Evolutionary conservation across 2,888 invertebrate species (phyloP).

Genomic region (Drosophila cognata): DNA sequence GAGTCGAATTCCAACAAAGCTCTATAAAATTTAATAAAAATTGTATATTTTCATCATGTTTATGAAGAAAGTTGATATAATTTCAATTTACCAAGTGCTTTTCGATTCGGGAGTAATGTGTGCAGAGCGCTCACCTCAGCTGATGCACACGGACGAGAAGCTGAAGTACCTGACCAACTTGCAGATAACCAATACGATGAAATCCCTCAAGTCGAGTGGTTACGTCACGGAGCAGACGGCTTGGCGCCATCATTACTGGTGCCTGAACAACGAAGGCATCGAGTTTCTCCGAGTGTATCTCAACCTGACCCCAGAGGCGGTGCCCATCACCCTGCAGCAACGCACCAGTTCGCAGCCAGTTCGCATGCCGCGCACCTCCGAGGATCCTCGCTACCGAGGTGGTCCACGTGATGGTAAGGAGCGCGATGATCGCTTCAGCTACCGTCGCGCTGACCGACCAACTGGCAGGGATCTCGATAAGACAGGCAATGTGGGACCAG

Average conservation of each 20-base stretch:
- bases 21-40: neutral
- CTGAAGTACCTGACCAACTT: conserved; percentile 42
- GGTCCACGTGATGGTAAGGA: conserved; percentile 37
- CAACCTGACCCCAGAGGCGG: conserved; percentile 17
- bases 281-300: conserved; percentile 35
- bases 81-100: conserved; percentile 31
- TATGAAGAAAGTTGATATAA: conserved; percentile 31
- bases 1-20: neutral
- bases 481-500: conserved; percentile 33
- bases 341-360: conserved; percentile 18
- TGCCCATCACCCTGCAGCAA: conserved; percentile 1
- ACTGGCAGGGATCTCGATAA: conserved; percentile 25
- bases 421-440: conserved; percentile 38
- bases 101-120: conserved; percentile 41
- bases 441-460: conserved; percentile 32
- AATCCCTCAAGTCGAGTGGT: conserved; percentile 39
- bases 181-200: conserved; percentile 45
- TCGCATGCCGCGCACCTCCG: conserved; percentile 36
- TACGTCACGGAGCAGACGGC: conserved; percentile 38
- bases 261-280: conserved; percentile 45
- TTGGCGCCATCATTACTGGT: conserved; percentile 49
- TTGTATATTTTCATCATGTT: conserved; percentile 18
- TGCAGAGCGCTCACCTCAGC: conserved; percentile 34
- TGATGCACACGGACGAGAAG: conserved; percentile 24
- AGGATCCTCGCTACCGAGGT: conserved; percentile 9